Base-by-base conservation (phyloP, 2,113 vertebrate genomes). In the Haemorhous mexicanus region DNA sequence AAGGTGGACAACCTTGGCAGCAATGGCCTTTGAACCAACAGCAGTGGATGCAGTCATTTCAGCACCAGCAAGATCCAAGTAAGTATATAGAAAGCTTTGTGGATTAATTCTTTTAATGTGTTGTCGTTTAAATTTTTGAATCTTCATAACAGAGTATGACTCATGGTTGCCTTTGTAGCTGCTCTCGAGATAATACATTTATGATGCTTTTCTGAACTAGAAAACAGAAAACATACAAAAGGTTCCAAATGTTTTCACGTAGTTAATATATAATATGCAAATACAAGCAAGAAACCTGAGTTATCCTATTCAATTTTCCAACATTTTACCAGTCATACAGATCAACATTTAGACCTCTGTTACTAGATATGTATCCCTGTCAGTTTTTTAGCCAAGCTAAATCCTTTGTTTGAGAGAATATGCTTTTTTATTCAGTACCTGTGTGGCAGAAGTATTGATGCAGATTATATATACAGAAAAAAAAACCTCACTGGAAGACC, bases 1-100 rank as follows among this genome's bases (percentile, higher is more conserved):
- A 99, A 99, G 99, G 99, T 98, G 99, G 99, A 97, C 99, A 99
- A 84, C 99, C 99, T 97, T 99, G 99, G 99, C 99, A 99, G 94
- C 99, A 99, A 90, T 99, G 99, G 99, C 99, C 99, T 96, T 97
- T 99, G 98, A 99, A 99, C 97, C 99, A 99, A 90, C 99, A 99
- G 94, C 99, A 99, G 77, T 99, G 99, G 99, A 99, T 99, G 99
- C 99, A 99, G 97, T 99, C 99, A 44, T 99, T 99, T 97, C 99
- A 99, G 95, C 99, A 99, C 97, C 99, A 99, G 89, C 99, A 99
- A 93, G 99, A 99, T 97, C 99, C 99, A 98, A 98, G 99, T 99
- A 97, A 98, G 98, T 96, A 94, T 89, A 91, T 28, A 74, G 93
- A 87, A 91, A 95, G 88, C 66, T 93, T 94, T 95, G 94, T 81